Conservation (phyloP, 2,888 invertebrate species). For the Phaedon cochleariae region DNA sequence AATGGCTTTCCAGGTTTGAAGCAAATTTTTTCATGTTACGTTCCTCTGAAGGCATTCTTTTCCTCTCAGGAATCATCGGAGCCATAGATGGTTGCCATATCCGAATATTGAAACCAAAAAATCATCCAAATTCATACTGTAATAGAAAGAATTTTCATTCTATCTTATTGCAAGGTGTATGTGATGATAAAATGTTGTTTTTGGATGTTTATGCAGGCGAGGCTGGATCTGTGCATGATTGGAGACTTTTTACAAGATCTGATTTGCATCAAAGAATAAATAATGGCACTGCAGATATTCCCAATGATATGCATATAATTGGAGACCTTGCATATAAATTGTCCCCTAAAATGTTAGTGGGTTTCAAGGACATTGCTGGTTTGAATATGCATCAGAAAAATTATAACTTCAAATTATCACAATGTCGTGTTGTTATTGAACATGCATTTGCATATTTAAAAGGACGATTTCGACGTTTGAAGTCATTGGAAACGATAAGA, state of each 20-base stretch:
- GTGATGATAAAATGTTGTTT: slow-evolving; percentile 28
- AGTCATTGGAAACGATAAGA: slow-evolving; percentile 15
- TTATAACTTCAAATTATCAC: slow-evolving; percentile 10
- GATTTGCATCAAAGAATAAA: not conserved
- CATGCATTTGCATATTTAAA: slow-evolving; percentile 11
- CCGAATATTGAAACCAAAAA: slow-evolving; percentile 34
- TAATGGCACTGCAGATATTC: not conserved
- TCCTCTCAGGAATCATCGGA: slow-evolving; percentile 17
- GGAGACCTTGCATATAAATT: slow-evolving; percentile 21
- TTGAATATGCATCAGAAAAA: slow-evolving; percentile 8
- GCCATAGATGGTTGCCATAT: slow-evolving; percentile 39
- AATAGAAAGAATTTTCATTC: slow-evolving; percentile 39
- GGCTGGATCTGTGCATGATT: slow-evolving; percentile 32
- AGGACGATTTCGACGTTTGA: slow-evolving; percentile 14
- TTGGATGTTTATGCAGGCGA: slow-evolving; percentile 40
- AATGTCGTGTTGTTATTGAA: slow-evolving; percentile 15
- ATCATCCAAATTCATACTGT: slow-evolving; percentile 34
- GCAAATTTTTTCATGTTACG: too few species aligned
- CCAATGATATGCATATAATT: slow-evolving; percentile 6
- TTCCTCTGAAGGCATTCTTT: not conserved
- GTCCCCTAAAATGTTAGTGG: not conserved
- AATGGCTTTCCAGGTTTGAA: not conserved
- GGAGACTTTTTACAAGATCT: slow-evolving; percentile 9
- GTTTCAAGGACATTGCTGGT: slow-evolving; percentile 8
- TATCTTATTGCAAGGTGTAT: slow-evolving; percentile 38